A percentile compares a stretch with the other conserved stretches of the same genome.
Conservation (phyloP, 2,113 vertebrate genomes). For the Oxygymnocypris stewartii region DNA sequence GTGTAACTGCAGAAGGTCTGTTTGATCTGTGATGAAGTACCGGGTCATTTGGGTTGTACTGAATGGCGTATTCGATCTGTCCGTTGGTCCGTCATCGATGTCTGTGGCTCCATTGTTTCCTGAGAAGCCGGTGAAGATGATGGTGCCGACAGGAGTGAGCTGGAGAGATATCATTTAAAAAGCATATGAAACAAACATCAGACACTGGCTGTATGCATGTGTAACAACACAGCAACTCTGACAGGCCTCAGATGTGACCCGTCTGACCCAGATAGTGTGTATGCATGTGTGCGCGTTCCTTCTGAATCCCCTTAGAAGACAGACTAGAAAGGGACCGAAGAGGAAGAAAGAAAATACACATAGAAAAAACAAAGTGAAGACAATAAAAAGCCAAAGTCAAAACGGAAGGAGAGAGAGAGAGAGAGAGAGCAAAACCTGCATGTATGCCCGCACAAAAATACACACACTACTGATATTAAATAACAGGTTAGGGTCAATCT, state of each 20-base stretch:
- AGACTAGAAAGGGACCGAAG: constrained; percentile 6
- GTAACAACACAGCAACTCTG: constrained; percentile 28
- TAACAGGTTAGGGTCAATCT: neutral
- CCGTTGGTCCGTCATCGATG: constrained; percentile 96
- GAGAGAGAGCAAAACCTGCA: neutral
- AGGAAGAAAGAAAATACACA: neutral
- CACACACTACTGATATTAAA: neutral
- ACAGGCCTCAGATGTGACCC: constrained; percentile 33
- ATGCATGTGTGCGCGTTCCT: neutral
- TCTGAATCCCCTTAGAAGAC: constrained; percentile 25
- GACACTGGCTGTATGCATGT: constrained; percentile 3
- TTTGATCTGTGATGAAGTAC: constrained; percentile 70
- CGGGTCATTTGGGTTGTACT: constrained; percentile 89
- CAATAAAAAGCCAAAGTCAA: neutral
- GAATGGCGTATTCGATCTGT: constrained; percentile 93
- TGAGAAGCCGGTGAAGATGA: constrained; percentile 92
- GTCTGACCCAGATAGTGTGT: neutral
- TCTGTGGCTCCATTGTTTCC: constrained; percentile 90
- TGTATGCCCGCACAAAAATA: constrained; percentile 1
- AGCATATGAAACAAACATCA: constrained; percentile 36
- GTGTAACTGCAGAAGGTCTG: constrained; percentile 6
- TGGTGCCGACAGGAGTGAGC: constrained; percentile 95
- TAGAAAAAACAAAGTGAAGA: neutral
- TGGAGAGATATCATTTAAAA: constrained; percentile 59
- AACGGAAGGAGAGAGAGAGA: constrained; percentile 5